Evolutionary conservation across 2,888 invertebrate species (phyloP).

Genomic region (Parapristionchus giblindavisi): DNA sequence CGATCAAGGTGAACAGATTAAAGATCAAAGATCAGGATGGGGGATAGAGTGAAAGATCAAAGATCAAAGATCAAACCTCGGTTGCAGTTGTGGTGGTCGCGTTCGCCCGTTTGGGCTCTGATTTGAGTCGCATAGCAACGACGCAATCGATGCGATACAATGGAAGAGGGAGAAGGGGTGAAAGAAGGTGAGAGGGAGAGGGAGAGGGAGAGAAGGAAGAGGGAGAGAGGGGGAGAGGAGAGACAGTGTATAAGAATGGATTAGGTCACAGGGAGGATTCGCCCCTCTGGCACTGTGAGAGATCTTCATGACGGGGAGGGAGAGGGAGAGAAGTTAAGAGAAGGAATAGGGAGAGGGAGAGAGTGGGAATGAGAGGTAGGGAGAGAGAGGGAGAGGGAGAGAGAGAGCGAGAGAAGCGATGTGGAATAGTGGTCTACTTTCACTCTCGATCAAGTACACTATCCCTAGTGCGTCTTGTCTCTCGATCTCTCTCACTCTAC

Average conservation of each 20-base stretch:
- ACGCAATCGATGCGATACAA: not conserved
- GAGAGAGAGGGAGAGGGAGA: slow-evolving; percentile 1
- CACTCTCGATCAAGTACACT: slow-evolving; percentile 14
- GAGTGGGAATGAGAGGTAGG: not conserved
- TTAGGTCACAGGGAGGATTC: not conserved
- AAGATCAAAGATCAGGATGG: not conserved
- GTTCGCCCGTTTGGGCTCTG: slow-evolving; percentile 15
- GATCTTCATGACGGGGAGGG: too few relatives aligned
- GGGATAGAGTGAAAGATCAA: not conserved
- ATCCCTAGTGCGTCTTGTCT: not conserved
- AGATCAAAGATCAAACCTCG: slow-evolving; percentile 1
- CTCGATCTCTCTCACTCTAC: not conserved
- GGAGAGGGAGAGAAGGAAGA: not conserved
- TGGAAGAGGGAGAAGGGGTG: not conserved
- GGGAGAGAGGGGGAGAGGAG: not conserved
- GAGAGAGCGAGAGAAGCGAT: slow-evolving; percentile 30
- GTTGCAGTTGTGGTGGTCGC: slow-evolving; percentile 1
- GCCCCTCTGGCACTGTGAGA: too few relatives aligned
- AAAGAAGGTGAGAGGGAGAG: not conserved
- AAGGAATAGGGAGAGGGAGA: not conserved
- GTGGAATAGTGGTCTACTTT: slow-evolving; percentile 39
- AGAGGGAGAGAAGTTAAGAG: not conserved
- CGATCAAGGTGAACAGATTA: too few relatives aligned
- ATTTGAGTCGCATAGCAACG: slow-evolving; percentile 34
- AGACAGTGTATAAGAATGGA: not conserved